Evolutionary conservation across 2,113 vertebrate species (phyloP).

Genomic region (Ceratotherium simum): DNA sequence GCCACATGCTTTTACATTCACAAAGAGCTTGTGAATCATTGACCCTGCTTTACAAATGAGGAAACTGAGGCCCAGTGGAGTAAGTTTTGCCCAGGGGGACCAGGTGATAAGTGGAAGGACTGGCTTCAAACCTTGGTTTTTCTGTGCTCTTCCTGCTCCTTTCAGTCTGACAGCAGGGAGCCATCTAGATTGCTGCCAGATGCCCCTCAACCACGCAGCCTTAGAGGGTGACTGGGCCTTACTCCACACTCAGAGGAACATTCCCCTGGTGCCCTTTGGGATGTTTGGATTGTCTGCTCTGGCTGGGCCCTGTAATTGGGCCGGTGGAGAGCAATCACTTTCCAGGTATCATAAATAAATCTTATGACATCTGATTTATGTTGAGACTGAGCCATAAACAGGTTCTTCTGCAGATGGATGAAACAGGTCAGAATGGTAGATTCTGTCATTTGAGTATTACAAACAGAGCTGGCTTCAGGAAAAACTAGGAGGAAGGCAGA

Average conservation of each 20-base stretch:
- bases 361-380: background rate
- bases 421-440: conserved; percentile 10
- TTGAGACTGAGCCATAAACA: conserved; percentile 32
- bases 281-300: background rate
- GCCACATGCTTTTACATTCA: background rate
- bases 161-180: background rate
- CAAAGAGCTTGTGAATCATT: background rate
- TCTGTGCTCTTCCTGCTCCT: conserved; percentile 16
- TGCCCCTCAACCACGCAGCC: background rate
- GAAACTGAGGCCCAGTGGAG: background rate
- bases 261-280: background rate
- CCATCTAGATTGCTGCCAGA: background rate
- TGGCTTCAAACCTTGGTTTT: background rate
- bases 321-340: background rate
- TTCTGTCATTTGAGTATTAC: conserved; percentile 19
- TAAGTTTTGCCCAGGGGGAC: background rate
- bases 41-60: background rate
- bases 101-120: background rate
- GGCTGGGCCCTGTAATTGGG: background rate
- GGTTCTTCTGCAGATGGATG: background rate
- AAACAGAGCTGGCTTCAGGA: conserved; percentile 24
- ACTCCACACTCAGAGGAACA: background rate
- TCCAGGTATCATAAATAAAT: background rate
- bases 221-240: background rate
- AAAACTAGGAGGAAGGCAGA: conserved; percentile 14